Evolutionary conservation across 2,888 invertebrate genomes (phyloP).

Genomic region (Platycheirus rosarum): DNA sequence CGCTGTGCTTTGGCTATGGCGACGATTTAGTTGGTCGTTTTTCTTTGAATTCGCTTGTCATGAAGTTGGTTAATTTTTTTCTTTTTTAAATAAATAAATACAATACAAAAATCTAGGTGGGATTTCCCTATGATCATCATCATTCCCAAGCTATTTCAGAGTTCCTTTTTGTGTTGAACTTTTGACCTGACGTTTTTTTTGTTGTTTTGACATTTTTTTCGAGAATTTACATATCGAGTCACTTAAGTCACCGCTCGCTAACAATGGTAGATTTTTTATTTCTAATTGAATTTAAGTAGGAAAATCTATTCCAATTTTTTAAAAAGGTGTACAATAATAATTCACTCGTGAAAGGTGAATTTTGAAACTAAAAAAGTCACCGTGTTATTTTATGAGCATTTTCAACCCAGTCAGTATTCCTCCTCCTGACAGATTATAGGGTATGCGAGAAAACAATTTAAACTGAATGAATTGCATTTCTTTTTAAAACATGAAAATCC

Average conservation of each 20-base stretch:
- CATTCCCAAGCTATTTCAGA: slow-evolving; percentile 24
- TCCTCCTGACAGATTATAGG: background rate
- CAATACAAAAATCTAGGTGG: slow-evolving; percentile 20
- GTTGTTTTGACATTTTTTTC: too few relatives aligned
- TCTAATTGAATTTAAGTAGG: too few relatives aligned
- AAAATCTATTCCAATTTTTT: too few relatives aligned
- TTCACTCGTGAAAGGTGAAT: too few relatives aligned
- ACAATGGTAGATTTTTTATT: too few relatives aligned
- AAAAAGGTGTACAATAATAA: too few relatives aligned
- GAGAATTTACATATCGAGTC: too few relatives aligned
- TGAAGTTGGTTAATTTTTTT: slow-evolving; percentile 26
- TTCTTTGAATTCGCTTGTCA: slow-evolving; percentile 8
- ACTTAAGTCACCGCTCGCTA: too few relatives aligned
- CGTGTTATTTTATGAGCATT: background rate
- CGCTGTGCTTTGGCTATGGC: background rate
- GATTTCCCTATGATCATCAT: slow-evolving; percentile 45
- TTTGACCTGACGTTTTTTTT: slow-evolving; percentile 45
- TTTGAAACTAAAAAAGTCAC: background rate
- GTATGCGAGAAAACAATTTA: slow-evolving; percentile 11
- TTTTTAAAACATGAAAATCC: slow-evolving; percentile 24
- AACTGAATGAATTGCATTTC: slow-evolving; percentile 39
- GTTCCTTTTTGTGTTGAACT: slow-evolving; percentile 53
- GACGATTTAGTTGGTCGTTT: background rate
- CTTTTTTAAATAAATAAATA: too few relatives aligned
- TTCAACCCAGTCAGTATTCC: slow-evolving; percentile 1